phyloP scores from a whole-genome alignment of 2,113 vertebrate species.

The Tapirus terrestris region DNA sequence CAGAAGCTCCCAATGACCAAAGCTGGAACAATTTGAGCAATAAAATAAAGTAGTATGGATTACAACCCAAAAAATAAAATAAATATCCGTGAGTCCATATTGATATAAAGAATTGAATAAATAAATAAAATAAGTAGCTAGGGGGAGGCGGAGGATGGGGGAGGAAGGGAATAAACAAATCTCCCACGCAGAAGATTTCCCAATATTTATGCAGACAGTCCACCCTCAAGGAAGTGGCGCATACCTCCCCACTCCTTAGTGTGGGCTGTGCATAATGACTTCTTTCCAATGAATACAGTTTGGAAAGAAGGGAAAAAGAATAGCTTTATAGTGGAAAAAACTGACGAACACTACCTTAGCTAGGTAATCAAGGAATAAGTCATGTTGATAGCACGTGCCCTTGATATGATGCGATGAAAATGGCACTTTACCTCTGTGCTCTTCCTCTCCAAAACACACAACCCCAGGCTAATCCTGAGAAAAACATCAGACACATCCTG shows the following conservation, averaged over 20 bases:
- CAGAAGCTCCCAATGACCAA: not conserved
- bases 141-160: too few relatives aligned
- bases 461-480: not conserved
- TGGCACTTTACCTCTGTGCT: not conserved
- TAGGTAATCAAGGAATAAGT: not conserved
- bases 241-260: not conserved
- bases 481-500: not conserved
- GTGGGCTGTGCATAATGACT: not conserved
- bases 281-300: not conserved
- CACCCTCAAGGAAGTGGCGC: not conserved
- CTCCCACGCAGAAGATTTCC: not conserved
- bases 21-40: not conserved
- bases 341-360: not conserved
- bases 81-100: not conserved
- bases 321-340: not conserved
- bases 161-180: not conserved
- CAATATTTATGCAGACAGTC: not conserved
- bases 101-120: not conserved
- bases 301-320: not conserved
- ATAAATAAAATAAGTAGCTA: not conserved
- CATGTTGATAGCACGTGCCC: too few relatives aligned
- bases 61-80: not conserved
- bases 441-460: not conserved
- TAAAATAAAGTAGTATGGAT: not conserved
- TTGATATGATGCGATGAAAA: not conserved